Conservation (phyloP, 2,797 vertebrate species). For the Potorous gilbertii region DNA sequence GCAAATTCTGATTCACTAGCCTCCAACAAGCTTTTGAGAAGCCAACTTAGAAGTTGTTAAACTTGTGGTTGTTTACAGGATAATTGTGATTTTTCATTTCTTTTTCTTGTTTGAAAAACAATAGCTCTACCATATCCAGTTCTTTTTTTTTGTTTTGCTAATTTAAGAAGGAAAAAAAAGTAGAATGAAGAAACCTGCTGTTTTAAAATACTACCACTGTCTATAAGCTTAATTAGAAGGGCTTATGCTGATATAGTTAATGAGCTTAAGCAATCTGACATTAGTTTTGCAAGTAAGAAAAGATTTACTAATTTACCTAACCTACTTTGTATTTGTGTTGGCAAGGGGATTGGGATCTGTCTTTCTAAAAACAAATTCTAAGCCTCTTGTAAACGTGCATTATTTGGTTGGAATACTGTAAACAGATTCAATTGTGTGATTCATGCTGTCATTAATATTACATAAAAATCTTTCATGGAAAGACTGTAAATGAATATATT, state of each 20-base stretch:
- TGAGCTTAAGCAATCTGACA: constrained; percentile 78
- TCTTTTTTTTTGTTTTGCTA: constrained; percentile 85
- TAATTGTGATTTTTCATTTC: constrained; percentile 83
- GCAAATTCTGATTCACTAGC: constrained; percentile 82
- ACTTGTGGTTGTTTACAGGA: constrained; percentile 85
- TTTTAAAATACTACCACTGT: constrained; percentile 79
- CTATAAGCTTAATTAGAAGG: constrained; percentile 81
- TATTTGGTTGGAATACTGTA: constrained; percentile 77
- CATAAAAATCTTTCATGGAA: constrained; percentile 73
- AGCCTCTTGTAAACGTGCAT: constrained; percentile 78
- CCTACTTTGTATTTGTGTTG: constrained; percentile 76
- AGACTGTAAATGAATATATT: constrained; percentile 65
- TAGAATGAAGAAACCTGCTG: constrained; percentile 77
- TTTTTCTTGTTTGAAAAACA: constrained; percentile 83
- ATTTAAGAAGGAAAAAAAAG: constrained; percentile 81
- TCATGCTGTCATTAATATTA: constrained; percentile 49
- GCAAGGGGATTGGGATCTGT: constrained; percentile 65
- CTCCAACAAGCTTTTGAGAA: constrained; percentile 84
- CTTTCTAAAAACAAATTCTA: constrained; percentile 75
- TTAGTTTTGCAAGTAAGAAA: constrained; percentile 82
- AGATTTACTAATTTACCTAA: constrained; percentile 80
- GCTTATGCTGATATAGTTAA: constrained; percentile 77
- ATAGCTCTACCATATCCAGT: constrained; percentile 61
- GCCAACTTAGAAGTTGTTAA: constrained; percentile 88
- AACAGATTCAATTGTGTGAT: constrained; percentile 65